Base-by-base conservation (phyloP, 2,113 vertebrate species). In the Ivindomyrus marchei region DNA sequence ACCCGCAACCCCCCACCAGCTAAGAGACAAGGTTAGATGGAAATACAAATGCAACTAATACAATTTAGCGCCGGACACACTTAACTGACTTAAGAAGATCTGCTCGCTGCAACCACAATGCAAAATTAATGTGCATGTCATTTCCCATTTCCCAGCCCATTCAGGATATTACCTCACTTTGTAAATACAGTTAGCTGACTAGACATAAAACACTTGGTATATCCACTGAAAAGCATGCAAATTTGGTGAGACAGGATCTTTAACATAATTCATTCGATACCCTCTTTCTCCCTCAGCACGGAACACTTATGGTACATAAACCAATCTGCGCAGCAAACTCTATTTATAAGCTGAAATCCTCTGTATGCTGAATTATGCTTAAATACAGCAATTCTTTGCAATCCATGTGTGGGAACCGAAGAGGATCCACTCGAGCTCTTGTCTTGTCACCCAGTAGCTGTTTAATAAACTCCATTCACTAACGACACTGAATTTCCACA, bases 191-290 rank as follows among this genome's bases (percentile, higher is more conserved):
- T 87, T 70, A 90, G 91, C 92, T 92, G 91, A 91, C 90, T 89
- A 88, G 92, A 92, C 91, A 90, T 56, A 31, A 86, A 94, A 92
- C 91, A 92, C 62, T 91, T 90, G 93, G 93, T 94, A 92, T 92
- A 92, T 92, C 74, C 90, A 85, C 90, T 92, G 94, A 92, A 89
- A 89, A 92, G 94, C 92, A 90, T 93, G 92, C 89, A 93, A 94
- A 95, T 93, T 87, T 90, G 90, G 88, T 93, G 89, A n/a, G 89
- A 92, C 91, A 90, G 90, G 90, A 39, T 39, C 70, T 80, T 80
- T 80, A 80, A 80, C 74, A 80, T 80, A 80, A 80, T 80, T 80
- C 74, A 80, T 80, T 80, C 74, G 74, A 80, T 80, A 80, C 74
- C 74, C 74, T 80, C 31, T 42, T 80, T 80, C 74, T 42, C 36